These are phyloP conservation scores for Acanthurus tractus DNA, from an alignment of 2,797 vertebrate species.

Conservation along the genomic window DNA sequence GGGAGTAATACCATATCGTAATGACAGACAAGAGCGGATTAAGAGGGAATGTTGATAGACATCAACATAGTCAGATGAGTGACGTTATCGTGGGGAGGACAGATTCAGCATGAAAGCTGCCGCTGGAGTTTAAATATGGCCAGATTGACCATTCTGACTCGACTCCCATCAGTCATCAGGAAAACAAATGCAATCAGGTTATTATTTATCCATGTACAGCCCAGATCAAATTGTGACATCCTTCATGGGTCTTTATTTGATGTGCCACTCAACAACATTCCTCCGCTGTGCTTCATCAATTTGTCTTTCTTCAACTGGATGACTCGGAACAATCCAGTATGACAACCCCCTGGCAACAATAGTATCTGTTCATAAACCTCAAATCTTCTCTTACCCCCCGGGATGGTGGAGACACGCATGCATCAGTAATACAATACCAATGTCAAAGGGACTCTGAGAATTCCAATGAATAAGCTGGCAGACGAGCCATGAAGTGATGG, in stretches of 20 bases:
- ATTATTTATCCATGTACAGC: slow-evolving; percentile 26
- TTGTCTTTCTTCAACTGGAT: slow-evolving; percentile 49
- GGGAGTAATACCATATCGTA: slow-evolving; percentile 69
- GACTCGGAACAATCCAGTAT: slow-evolving; percentile 42
- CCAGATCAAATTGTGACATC: slow-evolving; percentile 66
- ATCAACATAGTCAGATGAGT: slow-evolving; percentile 62
- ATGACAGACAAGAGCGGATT: slow-evolving; percentile 77
- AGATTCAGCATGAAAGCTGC: slow-evolving; percentile 1
- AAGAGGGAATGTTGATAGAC: slow-evolving; percentile 74
- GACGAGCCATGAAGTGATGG: slow-evolving; percentile 50
- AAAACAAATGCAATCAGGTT: slow-evolving; percentile 29
- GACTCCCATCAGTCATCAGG: slow-evolving; percentile 40
- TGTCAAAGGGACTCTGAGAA: slow-evolving; percentile 80
- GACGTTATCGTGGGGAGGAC: slow-evolving; percentile 29
- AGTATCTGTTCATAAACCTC: slow-evolving; percentile 64
- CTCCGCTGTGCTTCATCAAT: slow-evolving; percentile 45
- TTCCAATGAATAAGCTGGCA: slow-evolving; percentile 65
- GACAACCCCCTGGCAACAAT: slow-evolving; percentile 52
- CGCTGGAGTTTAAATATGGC: slow-evolving; percentile 14
- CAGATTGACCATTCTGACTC: slow-evolving; percentile 23
- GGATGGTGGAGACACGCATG: slow-evolving; percentile 50
- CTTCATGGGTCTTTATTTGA: slow-evolving; percentile 41
- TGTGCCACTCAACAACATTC: slow-evolving; percentile 65
- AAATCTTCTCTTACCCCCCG: slow-evolving; percentile 54
- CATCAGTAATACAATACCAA: slow-evolving; percentile 78